Percentiles rank a stretch among this genome's conserved stretches.
Evolutionary conservation across 2,888 invertebrate genomes (phyloP).

Genomic region (Agriopis aurantiaria): DNA sequence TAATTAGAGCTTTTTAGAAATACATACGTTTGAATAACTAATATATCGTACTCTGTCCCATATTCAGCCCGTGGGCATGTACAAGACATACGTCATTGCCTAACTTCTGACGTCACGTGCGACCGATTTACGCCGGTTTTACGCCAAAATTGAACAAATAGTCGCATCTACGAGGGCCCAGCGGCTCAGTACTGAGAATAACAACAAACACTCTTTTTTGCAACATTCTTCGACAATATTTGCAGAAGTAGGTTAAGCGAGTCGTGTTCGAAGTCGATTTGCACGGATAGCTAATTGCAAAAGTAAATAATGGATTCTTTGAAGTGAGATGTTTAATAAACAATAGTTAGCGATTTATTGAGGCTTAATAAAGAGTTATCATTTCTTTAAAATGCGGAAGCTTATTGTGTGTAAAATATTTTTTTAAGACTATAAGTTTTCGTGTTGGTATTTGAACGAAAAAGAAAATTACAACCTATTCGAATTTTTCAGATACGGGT

Average conservation of each 20-base stretch:
- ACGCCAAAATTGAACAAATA: slow-evolving; percentile 46
- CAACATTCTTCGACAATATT: slow-evolving; percentile 46
- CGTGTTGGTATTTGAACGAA: too few relatives aligned
- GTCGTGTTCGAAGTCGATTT: slow-evolving; percentile 54
- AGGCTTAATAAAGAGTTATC: slow-evolving; percentile 35
- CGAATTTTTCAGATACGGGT: background rate
- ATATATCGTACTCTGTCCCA: background rate
- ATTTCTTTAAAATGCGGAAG: background rate
- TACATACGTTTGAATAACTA: slow-evolving; percentile 8
- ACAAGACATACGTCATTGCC: slow-evolving; percentile 27
- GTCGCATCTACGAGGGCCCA: slow-evolving; percentile 42
- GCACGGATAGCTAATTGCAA: slow-evolving; percentile 51
- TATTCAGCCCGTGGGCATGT: slow-evolving; percentile 15
- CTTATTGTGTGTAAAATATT: background rate
- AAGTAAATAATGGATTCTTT: slow-evolving; percentile 50
- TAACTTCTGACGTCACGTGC: slow-evolving; percentile 48
- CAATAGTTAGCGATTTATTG: slow-evolving; percentile 27
- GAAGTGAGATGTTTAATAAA: slow-evolving; percentile 44
- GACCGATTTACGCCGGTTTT: slow-evolving; percentile 42
- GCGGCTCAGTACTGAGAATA: slow-evolving; percentile 53
- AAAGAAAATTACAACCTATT: background rate
- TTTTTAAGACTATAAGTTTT: background rate
- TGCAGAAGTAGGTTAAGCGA: slow-evolving; percentile 53
- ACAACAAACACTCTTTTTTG: slow-evolving; percentile 55
- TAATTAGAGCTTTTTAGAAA: slow-evolving; percentile 12